Percentiles rank a stretch among this genome's conserved stretches.
phyloP scores from a whole-genome alignment of 2,797 vertebrate species.

The Bradypodion pumilum region DNA sequence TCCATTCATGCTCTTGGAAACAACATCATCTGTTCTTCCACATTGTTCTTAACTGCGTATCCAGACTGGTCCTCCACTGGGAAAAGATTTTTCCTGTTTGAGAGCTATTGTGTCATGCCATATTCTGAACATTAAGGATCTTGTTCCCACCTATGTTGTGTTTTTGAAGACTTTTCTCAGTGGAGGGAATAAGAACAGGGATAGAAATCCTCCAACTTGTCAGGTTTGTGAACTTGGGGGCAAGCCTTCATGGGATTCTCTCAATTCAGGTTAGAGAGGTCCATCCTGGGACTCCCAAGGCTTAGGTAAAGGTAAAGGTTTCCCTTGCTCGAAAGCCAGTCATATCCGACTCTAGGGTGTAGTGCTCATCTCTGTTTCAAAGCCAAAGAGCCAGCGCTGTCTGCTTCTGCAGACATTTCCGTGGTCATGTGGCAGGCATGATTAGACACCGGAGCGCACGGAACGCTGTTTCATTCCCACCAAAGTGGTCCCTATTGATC shows the following conservation, averaged over 20 bases:
- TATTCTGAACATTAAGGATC: neutral
- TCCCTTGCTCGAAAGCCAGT: too few relatives aligned
- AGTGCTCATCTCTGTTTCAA: too few relatives aligned
- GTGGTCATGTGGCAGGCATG: too few relatives aligned
- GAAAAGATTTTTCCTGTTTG: neutral
- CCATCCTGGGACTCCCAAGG: neutral
- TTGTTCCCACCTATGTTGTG: too few relatives aligned
- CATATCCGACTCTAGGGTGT: too few relatives aligned
- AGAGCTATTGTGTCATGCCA: neutral
- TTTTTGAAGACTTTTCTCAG: too few relatives aligned
- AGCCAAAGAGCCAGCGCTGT: too few relatives aligned
- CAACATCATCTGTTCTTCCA: neutral
- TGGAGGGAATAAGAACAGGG: neutral
- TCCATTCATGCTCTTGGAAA: neutral
- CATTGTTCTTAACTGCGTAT: neutral
- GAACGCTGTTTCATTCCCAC: too few relatives aligned
- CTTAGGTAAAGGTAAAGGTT: too few relatives aligned
- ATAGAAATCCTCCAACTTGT: neutral
- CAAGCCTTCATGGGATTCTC: neutral
- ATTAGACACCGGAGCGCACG: too few relatives aligned
- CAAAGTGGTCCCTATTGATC: too few relatives aligned
- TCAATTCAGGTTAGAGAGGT: neutral
- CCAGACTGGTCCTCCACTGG: neutral
- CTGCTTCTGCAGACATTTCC: too few relatives aligned
- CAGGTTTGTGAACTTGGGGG: neutral